These are phyloP conservation scores for Trypoxylus dichotomus DNA, from an alignment of 1,140 invertebrate genomes.

Conservation along the genomic window DNA sequence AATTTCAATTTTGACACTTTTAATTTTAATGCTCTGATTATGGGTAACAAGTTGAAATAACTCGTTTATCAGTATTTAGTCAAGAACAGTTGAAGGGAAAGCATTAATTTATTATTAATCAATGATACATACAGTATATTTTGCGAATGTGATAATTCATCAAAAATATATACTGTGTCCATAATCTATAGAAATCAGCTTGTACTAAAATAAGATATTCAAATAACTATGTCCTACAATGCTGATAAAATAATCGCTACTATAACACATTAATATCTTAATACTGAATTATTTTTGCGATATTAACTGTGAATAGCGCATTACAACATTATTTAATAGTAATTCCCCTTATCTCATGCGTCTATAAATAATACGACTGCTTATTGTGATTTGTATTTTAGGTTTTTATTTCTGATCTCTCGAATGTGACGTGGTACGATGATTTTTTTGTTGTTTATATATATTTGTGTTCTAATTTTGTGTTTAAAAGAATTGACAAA, in stretches of 20 bases:
- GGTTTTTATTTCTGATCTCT: background rate
- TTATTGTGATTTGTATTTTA: background rate
- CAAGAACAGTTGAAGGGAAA: too few relatives aligned
- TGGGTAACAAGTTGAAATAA: too few relatives aligned
- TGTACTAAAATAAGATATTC: background rate
- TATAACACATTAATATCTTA: background rate
- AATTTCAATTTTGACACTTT: too few relatives aligned
- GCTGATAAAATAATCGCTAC: background rate
- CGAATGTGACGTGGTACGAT: too few relatives aligned
- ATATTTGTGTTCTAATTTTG: too few relatives aligned
- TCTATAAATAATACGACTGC: too few relatives aligned
- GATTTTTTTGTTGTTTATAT: too few relatives aligned
- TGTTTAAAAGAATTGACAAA: too few relatives aligned
- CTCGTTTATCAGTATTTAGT: too few relatives aligned
- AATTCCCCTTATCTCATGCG: background rate
- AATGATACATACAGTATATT: too few relatives aligned
- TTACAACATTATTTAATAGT: background rate
- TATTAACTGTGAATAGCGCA: background rate
- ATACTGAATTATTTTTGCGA: background rate
- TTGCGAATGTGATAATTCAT: background rate
- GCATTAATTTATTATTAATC: too few relatives aligned
- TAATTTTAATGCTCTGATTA: too few relatives aligned
- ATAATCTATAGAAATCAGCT: background rate
- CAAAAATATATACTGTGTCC: background rate
- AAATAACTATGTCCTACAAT: background rate